Evolutionary conservation across 2,888 invertebrate species (phyloP), one percentile per base, ranked within the genome.

Genomic region (Oithona nana): DNA sequence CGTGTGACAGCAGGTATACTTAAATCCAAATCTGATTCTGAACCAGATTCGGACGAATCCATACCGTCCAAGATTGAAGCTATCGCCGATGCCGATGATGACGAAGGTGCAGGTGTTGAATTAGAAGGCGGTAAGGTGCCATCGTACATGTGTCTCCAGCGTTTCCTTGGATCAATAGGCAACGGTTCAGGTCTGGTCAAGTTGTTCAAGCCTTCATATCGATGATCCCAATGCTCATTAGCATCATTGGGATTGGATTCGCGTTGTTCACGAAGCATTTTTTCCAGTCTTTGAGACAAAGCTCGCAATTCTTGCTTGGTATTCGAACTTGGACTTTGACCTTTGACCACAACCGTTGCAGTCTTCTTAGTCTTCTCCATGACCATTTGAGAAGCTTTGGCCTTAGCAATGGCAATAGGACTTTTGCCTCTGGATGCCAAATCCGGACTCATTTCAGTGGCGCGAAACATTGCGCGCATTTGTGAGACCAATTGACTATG

Each of bases 281-380:
- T n/a, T n/a, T 63, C 50, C 16, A 62, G 28, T 39, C 62, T 29
- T 56, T 62, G 56, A n/a, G 62, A 62, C 26, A 62, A 28, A 24
- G 56, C 48, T 39, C 62, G 30, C 22, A 62, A 39, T 1, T 28
- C 62, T 54, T 16, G 26, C 26, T 26, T 54, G 3, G 54, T 24
- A 16, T 4, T 24, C 13, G 6, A 24, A 26, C 6, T 26, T 22
- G 22, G 26, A 54, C 24, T 6, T 54, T 20, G 16, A 54, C 13
- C 13, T 11, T 20, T 20, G 3, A 54, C 24, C 24, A 54, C 24
- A 54, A 3, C 22, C 26, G 24, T 26, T 1, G 59, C 28, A 11
- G 49, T 24, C n/a, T 39, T 22, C 28, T 48, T 26, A 22, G 59
- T 59, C 26, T 26, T 1, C 49, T 59, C 59, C 49, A 59, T 22